Conservation (phyloP, 2,888 invertebrate genomes). For the Agonopterix subpropinquella region DNA sequence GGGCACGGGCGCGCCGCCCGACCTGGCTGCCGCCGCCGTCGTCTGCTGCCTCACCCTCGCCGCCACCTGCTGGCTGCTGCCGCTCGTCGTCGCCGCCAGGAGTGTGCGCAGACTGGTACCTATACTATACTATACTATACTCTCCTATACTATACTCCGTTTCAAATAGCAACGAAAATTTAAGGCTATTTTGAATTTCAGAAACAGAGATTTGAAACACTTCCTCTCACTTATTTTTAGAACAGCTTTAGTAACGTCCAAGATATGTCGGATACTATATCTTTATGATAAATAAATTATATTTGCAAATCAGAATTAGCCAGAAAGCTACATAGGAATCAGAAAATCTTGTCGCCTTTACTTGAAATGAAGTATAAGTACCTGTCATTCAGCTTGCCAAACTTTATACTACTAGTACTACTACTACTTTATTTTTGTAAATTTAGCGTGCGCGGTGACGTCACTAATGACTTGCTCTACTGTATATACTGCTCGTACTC, state of each 20-base stretch:
- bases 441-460: no score
- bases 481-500: background rate
- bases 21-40: conserved; percentile 41
- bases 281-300: no score
- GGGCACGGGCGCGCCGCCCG: conserved; percentile 79
- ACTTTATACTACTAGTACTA: background rate
- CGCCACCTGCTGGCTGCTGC: conserved; percentile 48
- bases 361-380: no score
- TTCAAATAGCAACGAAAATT: no score
- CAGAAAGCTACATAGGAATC: no score
- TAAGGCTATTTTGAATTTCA: no score
- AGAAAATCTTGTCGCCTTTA: no score
- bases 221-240: no score
- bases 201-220: no score
- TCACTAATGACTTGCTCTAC: background rate
- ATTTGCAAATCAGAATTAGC: no score
- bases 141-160: background rate
- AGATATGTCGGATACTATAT: no score
- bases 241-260: no score
- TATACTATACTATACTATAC: background rate
- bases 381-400: background rate
- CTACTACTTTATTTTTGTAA: background rate
- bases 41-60: conserved; percentile 55
- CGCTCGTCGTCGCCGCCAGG: conserved; percentile 37
- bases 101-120: conserved; percentile 23